Conservation (phyloP, 2,113 vertebrate genomes). For the Sorex fumeus region DNA sequence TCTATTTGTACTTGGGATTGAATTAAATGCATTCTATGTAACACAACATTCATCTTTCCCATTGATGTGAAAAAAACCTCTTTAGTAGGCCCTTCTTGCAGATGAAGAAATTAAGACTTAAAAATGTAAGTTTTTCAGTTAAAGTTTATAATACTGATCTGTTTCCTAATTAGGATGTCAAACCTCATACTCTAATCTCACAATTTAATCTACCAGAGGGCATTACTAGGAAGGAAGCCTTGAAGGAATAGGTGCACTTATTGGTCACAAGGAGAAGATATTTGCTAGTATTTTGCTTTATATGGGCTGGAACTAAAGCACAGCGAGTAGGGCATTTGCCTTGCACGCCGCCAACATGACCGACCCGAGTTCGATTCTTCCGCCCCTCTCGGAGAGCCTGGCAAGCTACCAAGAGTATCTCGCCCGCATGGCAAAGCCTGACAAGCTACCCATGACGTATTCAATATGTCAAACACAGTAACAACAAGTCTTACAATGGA, state of each 20-base stretch:
- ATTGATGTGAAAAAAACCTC: not conserved
- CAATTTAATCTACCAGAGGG: not conserved
- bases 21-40: slow-evolving; percentile 53
- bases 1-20: slow-evolving; percentile 8
- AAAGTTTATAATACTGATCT: not conserved
- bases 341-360: too few relatives aligned
- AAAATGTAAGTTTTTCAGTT: not conserved
- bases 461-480: too few relatives aligned
- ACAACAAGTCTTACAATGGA: too few relatives aligned
- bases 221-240: not conserved
- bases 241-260: not conserved
- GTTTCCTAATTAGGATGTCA: not conserved
- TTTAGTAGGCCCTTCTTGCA: not conserved
- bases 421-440: too few relatives aligned
- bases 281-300: not conserved
- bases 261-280: not conserved
- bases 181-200: not conserved
- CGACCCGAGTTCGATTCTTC: too few relatives aligned
- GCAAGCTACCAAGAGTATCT: too few relatives aligned
- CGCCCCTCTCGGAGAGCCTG: too few relatives aligned
- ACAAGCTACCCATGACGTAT: too few relatives aligned
- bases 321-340: too few relatives aligned
- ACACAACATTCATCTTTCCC: slow-evolving; percentile 51
- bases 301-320: too few relatives aligned
- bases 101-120: slow-evolving; percentile 24